Base-by-base conservation (phyloP, 2,113 vertebrate species). In the Cyrtonyx montezumae region DNA sequence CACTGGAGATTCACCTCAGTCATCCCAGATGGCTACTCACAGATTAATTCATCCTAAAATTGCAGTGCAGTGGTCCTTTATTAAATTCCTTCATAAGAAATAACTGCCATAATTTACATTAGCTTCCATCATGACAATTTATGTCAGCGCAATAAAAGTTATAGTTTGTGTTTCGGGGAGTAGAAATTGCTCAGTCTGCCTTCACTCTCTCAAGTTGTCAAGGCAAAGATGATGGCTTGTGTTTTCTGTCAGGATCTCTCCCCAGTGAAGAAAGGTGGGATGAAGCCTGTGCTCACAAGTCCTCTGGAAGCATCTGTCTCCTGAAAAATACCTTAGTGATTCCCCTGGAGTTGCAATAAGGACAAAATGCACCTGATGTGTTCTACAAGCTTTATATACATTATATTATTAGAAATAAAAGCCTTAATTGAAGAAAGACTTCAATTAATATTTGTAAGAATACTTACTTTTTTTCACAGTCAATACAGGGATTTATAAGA, bases 171-270 rank as follows among this genome's bases (percentile, higher is more conserved):
- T 69, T 18, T 7, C 18, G 11, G n/a, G n/a, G 11, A 36, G 34
- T 19, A 26, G 8, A n/a, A 28, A 18, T 23, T 9, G 16, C 34
- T 36, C 46, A 13, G 32, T 34, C 45, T 36, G 17, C 18, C 46
- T 36, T 48, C 45, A 17, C 67, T 69, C n/a, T 48, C 49, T 49
- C 46, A 7, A 68, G 8, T 1, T 59, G 46, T 7, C 11, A 26
- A 7, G 26, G 36, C 5, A 15, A 70, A 21, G 36, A 78, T 0
- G 0, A 16, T 68, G 51, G 11, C 10, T 40, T 66, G 84, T 69
- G 36, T 34, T 7, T 65, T 74, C 37, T 43, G 11, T 17, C 11
- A 1, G 2, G 23, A 40, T 12, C 1, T 10, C 17, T 77, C 22
- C 26, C 37, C 16, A 25, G 8, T 22, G 37, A 62, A 55, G 51